Evolutionary conservation across 2,113 vertebrate species (phyloP).

Genomic region (Formicarius rufipectus): DNA sequence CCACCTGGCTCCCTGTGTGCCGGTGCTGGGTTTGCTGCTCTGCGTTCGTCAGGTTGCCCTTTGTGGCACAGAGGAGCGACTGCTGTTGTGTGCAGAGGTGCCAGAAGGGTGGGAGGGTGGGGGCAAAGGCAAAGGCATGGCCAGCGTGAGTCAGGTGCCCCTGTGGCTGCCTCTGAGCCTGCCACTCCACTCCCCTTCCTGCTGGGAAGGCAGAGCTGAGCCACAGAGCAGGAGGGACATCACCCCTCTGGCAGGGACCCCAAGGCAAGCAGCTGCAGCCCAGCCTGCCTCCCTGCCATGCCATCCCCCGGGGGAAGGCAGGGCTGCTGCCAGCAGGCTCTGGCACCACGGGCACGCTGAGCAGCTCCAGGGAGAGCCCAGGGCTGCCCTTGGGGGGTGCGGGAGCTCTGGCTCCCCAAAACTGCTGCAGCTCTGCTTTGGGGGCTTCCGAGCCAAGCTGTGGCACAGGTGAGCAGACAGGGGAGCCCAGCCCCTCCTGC

Average conservation of each 20-base stretch:
- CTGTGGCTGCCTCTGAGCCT: neutral
- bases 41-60: neutral
- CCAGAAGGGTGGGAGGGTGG: neutral
- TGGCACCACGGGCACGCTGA: neutral
- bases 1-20: rapidly evolving
- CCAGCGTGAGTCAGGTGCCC: neutral
- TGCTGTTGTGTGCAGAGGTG: neutral
- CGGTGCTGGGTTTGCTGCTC: neutral
- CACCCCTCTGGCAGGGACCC: neutral
- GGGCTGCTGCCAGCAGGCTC: neutral
- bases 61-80: neutral
- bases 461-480: neutral
- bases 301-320: neutral
- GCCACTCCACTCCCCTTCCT: neutral
- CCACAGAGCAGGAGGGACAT: neutral
- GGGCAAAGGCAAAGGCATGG: neutral
- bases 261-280: neutral
- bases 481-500: neutral
- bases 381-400: neutral
- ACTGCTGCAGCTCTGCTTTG: too few species aligned
- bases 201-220: neutral
- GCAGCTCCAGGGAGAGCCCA: neutral
- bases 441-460: too few species aligned
- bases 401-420: neutral
- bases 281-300: neutral